Evolutionary conservation across 2,797 vertebrate species (phyloP), one percentile per base, ranked within the genome.

Genomic region (Esox lucius): DNA sequence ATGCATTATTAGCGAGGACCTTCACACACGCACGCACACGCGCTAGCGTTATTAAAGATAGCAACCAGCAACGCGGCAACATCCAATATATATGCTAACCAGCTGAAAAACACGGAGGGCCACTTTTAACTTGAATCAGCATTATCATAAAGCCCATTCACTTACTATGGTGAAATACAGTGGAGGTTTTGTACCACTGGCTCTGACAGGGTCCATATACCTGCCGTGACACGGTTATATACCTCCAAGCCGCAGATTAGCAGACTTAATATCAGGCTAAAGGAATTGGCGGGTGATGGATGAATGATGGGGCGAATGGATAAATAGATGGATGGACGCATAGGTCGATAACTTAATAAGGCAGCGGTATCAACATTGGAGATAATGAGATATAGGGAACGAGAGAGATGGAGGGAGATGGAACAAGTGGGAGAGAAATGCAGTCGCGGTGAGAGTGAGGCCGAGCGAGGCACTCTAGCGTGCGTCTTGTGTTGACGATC

Each of bases 41-140:
- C 17, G 5, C 16, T 51, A 51, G 51, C 19, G 16, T 6, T 19
- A 17, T 51, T 51, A 51, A 8, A 56, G 53, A 56, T n/a, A 19
- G 53, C 53, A 51, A 19, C 16, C 16, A 19, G 49, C 19, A 48
- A 39, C 17, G 33, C 28, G 62, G 0, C 39, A 35, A 74, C 7
- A 74, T 39, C 19, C 68, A 70, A 68, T 80, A 72, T 72, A 84
- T 71, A 77, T 81, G 70, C 64, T 80, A 74, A 79, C 56, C 73
- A 79, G 70, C 35, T 39, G 35, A 39, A 39, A 17, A 46, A 49
- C 16, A 75, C 31, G 71, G 53, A 66, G 71, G 49, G 74, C 17
- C 68, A 67, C 46, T 71, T 73, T 31, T 9, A 65, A 76, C 73
- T 71, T 65, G 35, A 12, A 51, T 49, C 70, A 75, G 48, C 49